Base-by-base conservation (phyloP, 2,797 vertebrate genomes). In the Danio jaintianensis region DNA sequence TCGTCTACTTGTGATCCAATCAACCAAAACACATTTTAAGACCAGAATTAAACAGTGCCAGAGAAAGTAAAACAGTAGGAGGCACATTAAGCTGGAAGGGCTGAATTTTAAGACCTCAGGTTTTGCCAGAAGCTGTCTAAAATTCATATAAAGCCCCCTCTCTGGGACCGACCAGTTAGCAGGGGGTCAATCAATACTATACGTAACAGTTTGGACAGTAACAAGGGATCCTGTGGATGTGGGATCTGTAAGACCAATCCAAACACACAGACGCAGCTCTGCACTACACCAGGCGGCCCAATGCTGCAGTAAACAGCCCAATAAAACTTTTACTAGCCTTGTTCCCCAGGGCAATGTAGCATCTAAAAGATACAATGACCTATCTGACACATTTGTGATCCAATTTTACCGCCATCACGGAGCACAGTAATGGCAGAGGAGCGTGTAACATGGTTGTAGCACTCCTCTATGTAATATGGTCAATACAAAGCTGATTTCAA, bases 301-400 rank as follows among this genome's bases (percentile, higher is more conserved):
- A 36, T 48, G 67, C 78, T 83, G 82, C 68, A 80, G 61, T 83
- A 83, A 80, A 83, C 73, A 83, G 59, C 73, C 67, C 78, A 70
- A 83, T 83, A 83, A 83, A 83, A 83, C 78, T 83, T 83, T 80
- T 77, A 83, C 82, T 72, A 53, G 82, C 36, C 61, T 66, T 48
- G 42, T 67, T 77, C 62, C 82, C 82, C 72, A 38, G 45, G 66
- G 82, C 43, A 53, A 80, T n/a, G 16, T 61, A 52, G 72, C 61
- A 72, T 80, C 66, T 80, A 76, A 69, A 84, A 74, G 74, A 86
- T 69, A 88, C 85, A 84, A 88, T 85, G 87, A 86, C 82, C 85
- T 83, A 85, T 89, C 52, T 66, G 66, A 74, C 80, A 75, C 82
- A 83, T 82, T 63, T 85, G 82, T 75, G 64, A 78, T 84, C 80